A percentile compares a stretch with the other conserved stretches of the same genome.
phyloP scores from a whole-genome alignment of 2,797 vertebrate species.

The Sarcoramphus papa region DNA sequence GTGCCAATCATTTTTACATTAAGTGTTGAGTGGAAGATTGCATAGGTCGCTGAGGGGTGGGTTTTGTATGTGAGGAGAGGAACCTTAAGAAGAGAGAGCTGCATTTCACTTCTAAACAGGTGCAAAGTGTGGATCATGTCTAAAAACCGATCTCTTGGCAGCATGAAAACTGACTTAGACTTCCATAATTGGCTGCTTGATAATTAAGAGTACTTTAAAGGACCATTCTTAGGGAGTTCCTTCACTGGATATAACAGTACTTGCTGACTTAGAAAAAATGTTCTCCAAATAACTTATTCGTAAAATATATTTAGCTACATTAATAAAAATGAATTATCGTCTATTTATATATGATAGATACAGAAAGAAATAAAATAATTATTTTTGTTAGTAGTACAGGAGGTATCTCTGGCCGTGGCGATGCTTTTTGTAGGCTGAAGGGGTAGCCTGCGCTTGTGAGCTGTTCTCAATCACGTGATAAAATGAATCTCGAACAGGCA shows the following conservation, averaged over 20 bases:
- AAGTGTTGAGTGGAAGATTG: not conserved
- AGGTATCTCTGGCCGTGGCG: not conserved
- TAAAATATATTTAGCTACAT: constrained; percentile 37
- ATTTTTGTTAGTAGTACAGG: not conserved
- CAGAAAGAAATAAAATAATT: not conserved
- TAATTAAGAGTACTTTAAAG: not conserved
- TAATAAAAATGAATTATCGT: not conserved
- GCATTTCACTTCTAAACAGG: not conserved
- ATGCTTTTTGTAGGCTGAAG: not conserved
- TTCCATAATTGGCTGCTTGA: not conserved
- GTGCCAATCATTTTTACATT: not conserved
- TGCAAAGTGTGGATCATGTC: not conserved
- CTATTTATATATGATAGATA: constrained; percentile 28
- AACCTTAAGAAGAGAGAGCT: not conserved
- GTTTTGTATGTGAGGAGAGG: not conserved
- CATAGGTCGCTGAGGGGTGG: not conserved
- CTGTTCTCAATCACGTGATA: not conserved
- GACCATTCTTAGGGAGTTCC: not conserved
- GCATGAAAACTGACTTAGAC: not conserved
- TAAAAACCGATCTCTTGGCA: not conserved
- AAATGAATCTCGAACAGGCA: not conserved
- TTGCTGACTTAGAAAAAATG: not conserved
- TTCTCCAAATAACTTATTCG: constrained; percentile 1
- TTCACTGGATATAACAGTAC: not conserved
- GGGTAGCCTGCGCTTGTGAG: not conserved